Evolutionary conservation across 1,140 invertebrate species (phyloP).

Genomic region (Brachystomella parvula): DNA sequence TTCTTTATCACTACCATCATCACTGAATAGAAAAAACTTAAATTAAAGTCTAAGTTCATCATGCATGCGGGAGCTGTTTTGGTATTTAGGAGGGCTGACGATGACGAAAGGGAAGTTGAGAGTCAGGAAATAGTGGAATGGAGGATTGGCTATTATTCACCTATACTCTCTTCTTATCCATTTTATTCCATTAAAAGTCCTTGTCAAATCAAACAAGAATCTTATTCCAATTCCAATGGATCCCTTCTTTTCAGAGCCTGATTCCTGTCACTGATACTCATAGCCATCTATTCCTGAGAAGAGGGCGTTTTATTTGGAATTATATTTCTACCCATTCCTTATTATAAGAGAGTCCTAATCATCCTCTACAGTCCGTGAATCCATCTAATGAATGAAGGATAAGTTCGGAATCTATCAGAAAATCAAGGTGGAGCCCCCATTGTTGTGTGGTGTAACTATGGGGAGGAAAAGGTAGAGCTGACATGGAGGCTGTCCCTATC

Average conservation of each 20-base stretch:
- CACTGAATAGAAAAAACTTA: conserved; percentile 6
- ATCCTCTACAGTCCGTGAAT: background rate
- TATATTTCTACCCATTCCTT: too few species aligned
- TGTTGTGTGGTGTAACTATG: too few species aligned
- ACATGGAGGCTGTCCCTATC: too few species aligned
- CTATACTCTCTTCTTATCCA: background rate
- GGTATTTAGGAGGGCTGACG: background rate
- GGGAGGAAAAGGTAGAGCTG: too few species aligned
- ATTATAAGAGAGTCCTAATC: too few species aligned
- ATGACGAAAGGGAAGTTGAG: background rate
- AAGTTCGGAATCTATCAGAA: background rate
- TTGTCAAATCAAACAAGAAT: background rate
- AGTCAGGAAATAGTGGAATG: too few species aligned
- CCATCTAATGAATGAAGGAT: background rate
- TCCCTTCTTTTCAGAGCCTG: too few species aligned
- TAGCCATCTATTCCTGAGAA: background rate
- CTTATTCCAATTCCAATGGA: background rate
- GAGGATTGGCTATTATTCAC: background rate
- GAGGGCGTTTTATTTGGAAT: background rate
- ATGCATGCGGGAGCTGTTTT: background rate
- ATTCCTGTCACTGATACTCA: too few species aligned
- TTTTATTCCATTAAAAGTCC: too few species aligned
- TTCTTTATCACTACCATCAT: background rate
- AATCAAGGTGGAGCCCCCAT: conserved; percentile 1
- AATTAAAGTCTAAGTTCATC: conserved; percentile 4